phyloP scores from a whole-genome alignment of 1,140 invertebrate species.

The Paralvinella palmiformis region DNA sequence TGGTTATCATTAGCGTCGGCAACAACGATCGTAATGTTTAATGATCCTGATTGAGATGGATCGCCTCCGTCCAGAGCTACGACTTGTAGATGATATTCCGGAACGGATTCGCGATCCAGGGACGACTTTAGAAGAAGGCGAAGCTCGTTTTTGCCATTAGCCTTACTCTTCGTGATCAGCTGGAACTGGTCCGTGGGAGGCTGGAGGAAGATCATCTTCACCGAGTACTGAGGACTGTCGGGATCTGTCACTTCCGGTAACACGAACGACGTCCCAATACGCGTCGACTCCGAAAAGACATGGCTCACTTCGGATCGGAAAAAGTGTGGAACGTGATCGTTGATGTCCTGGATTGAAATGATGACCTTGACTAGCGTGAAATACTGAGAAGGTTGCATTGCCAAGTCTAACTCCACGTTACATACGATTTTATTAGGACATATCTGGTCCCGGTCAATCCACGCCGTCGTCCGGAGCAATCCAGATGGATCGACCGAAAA shows the following conservation, averaged over 20 bases:
- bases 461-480: not conserved
- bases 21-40: conserved; percentile 14
- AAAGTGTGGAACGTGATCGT: conserved; percentile 14
- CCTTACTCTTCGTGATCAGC: not conserved
- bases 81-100: conserved; percentile 3
- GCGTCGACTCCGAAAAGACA: not conserved
- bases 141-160: conserved; percentile 1
- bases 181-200: conserved; percentile 2
- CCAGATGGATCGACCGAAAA: too few species aligned
- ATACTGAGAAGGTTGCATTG: conserved; percentile 13
- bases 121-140: conserved; percentile 4
- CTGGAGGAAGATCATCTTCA: conserved; percentile 4
- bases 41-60: conserved; percentile 11
- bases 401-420: conserved; percentile 6
- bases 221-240: conserved; percentile 5
- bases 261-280: not conserved
- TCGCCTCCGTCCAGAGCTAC: conserved; percentile 14
- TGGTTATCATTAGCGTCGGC: conserved; percentile 79
- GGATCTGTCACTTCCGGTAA: conserved; percentile 6
- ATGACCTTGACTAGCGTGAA: conserved; percentile 12
- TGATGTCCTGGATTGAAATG: conserved; percentile 7
- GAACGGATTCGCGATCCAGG: conserved; percentile 11
- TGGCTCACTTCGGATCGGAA: not conserved
- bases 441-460: conserved; percentile 7
- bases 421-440: conserved; percentile 1